Evolutionary conservation across 2,797 vertebrate species (phyloP).

Genomic region (Siniperca undulata): DNA sequence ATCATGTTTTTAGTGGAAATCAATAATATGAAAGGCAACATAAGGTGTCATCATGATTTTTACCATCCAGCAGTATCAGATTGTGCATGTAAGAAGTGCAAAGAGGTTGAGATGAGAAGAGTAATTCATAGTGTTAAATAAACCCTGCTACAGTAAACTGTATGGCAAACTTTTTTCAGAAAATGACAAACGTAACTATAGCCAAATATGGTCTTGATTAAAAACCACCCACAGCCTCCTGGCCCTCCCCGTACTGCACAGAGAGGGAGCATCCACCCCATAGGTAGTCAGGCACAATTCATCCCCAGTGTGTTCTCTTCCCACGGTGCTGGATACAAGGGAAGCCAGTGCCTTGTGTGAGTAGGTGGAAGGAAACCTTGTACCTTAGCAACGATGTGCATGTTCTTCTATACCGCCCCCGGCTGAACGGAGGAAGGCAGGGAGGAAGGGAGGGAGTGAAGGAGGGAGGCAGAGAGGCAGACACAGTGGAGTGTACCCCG

Average conservation of each 20-base stretch:
- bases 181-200: slow-evolving; percentile 58
- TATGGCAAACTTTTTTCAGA: slow-evolving; percentile 61
- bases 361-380: slow-evolving; percentile 89
- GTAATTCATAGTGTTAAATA: slow-evolving; percentile 34
- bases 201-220: slow-evolving; percentile 76
- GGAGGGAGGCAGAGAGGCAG: slow-evolving; percentile 54
- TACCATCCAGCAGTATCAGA: background rate
- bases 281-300: slow-evolving; percentile 81
- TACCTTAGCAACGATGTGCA: slow-evolving; percentile 87
- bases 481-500: slow-evolving; percentile 53
- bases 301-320: slow-evolving; percentile 82
- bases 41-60: slow-evolving; percentile 1
- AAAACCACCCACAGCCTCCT: slow-evolving; percentile 76
- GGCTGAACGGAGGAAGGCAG: slow-evolving; percentile 71
- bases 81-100: slow-evolving; percentile 12
- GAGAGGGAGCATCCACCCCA: slow-evolving; percentile 78
- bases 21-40: background rate
- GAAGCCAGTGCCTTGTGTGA: slow-evolving; percentile 84
- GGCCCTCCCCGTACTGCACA: slow-evolving; percentile 68
- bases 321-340: slow-evolving; percentile 81
- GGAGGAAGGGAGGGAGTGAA: slow-evolving; percentile 64
- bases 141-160: slow-evolving; percentile 36
- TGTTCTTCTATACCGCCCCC: slow-evolving; percentile 83
- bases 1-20: background rate
- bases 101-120: slow-evolving; percentile 16